phyloP scores from a whole-genome alignment of 2,797 vertebrate species.

The Pangasius djambal region DNA sequence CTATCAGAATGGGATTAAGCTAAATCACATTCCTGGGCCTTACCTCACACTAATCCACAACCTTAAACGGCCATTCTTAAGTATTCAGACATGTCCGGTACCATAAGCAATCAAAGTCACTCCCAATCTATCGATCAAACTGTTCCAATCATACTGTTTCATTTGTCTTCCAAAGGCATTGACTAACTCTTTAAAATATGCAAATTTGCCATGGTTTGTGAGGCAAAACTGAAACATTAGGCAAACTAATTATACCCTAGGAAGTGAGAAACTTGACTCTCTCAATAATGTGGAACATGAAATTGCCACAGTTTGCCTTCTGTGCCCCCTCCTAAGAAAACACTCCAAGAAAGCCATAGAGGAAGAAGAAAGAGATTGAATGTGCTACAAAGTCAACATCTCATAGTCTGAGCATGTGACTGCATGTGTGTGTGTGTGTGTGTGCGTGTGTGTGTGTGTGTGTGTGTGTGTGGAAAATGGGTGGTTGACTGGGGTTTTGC shows the following conservation, averaged over 20 bases:
- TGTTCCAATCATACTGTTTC: background rate
- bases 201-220: constrained; percentile 4
- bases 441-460: background rate
- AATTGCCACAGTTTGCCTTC: constrained; percentile 39
- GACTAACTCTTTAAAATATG: constrained; percentile 14
- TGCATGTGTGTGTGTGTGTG: background rate
- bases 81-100: constrained; percentile 20
- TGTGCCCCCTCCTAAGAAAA: constrained; percentile 35
- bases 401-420: constrained; percentile 45
- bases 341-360: constrained; percentile 35
- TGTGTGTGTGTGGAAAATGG: background rate
- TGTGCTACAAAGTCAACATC: constrained; percentile 58
- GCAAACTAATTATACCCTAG: constrained; percentile 21
- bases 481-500: background rate
- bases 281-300: constrained; percentile 35
- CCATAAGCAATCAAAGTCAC: background rate
- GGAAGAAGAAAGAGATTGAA: constrained; percentile 47
- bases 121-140: background rate
- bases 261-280: constrained; percentile 30
- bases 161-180: background rate
- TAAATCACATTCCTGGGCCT: constrained; percentile 52
- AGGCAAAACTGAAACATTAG: constrained; percentile 32
- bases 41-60: constrained; percentile 47
- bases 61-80: constrained; percentile 34
- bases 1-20: constrained; percentile 61